Percentiles rank a stretch among this genome's conserved stretches.
Evolutionary conservation across 2,113 vertebrate genomes (phyloP).

Genomic region (Cephalopterus ornatus): DNA sequence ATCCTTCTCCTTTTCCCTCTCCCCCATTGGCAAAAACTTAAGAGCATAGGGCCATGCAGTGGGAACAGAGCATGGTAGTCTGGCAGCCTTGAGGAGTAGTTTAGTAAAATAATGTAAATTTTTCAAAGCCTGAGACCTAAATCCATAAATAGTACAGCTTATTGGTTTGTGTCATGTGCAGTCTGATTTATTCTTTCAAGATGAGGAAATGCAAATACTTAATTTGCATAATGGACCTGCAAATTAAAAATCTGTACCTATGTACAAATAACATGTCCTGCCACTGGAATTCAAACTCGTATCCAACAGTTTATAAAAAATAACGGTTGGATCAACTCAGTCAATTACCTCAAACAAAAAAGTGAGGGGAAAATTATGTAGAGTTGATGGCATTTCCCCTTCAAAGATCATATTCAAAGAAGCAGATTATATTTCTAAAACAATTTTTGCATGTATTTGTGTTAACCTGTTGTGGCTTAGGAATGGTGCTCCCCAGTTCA

Average conservation of each 20-base stretch:
- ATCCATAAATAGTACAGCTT: background rate
- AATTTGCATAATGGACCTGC: no score
- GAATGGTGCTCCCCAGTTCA: background rate
- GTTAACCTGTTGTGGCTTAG: background rate
- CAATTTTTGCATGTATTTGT: background rate
- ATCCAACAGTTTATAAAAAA: background rate
- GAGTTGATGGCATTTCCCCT: background rate
- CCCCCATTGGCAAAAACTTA: accelerated
- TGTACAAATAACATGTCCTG: background rate
- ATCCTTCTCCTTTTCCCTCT: background rate
- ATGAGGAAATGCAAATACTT: background rate
- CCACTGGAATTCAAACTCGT: background rate
- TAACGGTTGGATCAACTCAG: background rate
- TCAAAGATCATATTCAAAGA: background rate
- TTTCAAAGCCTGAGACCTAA: background rate
- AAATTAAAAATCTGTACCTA: background rate
- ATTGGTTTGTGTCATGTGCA: background rate
- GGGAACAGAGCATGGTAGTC: background rate
- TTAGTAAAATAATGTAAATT: background rate
- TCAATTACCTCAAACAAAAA: background rate
- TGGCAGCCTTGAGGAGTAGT: background rate
- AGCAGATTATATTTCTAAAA: background rate
- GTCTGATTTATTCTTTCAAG: background rate
- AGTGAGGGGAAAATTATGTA: background rate
- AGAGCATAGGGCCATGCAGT: background rate